Percentiles rank a stretch among this genome's conserved stretches.
These are phyloP conservation scores for Brenthis daphne DNA, from an alignment of 2,888 invertebrate species.

Conservation along the genomic window DNA sequence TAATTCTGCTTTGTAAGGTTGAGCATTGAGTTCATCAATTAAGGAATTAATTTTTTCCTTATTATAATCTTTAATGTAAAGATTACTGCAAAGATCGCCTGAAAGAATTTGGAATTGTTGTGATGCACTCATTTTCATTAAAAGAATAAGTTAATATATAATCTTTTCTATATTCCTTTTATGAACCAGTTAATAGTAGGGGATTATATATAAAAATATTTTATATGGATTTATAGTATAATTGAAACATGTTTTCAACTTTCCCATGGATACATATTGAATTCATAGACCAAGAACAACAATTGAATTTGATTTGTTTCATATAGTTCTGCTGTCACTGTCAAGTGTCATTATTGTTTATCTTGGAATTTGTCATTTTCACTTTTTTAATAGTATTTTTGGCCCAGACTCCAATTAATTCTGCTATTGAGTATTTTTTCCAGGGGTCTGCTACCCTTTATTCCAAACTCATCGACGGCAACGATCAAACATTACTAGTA, in stretches of 20 bases:
- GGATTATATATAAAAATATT: neutral
- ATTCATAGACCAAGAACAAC: no score
- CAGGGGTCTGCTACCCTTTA: no score
- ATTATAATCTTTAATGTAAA: constrained; percentile 68
- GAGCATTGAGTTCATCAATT: constrained; percentile 84
- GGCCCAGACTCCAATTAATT: no score
- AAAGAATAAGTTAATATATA: neutral
- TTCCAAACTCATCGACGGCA: no score
- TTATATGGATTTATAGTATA: neutral
- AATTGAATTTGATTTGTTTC: no score
- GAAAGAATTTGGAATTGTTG: constrained; percentile 61
- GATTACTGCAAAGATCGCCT: constrained; percentile 63
- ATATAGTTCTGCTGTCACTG: no score
- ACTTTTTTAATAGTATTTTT: no score
- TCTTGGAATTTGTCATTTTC: no score
- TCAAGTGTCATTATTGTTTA: no score
- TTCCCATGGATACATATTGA: neutral
- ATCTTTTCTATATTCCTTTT: neutral
- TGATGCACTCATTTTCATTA: constrained; percentile 40
- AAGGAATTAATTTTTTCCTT: constrained; percentile 75
- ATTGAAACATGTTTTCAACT: constrained; percentile 5
- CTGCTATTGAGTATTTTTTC: no score
- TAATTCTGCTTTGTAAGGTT: constrained; percentile 80
- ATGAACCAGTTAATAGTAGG: neutral
- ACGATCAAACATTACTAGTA: no score